phyloP scores from a whole-genome alignment of 37 sponge, comb jelly and placozoan species.

The Geodia barretti region DNA sequence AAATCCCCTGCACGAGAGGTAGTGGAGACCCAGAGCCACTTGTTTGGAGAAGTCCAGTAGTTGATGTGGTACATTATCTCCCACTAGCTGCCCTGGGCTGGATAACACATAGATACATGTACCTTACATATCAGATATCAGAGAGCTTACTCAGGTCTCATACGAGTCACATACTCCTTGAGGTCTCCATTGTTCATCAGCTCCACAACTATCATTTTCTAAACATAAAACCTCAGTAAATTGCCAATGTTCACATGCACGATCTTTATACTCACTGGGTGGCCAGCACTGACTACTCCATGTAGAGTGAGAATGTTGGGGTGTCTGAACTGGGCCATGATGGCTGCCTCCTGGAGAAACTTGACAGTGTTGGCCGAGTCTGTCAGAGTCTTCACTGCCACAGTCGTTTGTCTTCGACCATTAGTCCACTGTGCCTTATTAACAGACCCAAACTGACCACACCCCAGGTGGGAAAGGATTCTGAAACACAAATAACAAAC shows the following conservation, averaged over 20 bases:
- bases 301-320: background rate
- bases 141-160: constrained; percentile 3
- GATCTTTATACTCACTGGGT: constrained; percentile 2
- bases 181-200: constrained; percentile 3
- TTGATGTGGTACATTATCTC: background rate
- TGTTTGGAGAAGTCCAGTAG: constrained; percentile 12
- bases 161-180: background rate
- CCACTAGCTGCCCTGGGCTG: background rate
- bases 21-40: constrained; percentile 32
- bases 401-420: background rate
- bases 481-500: background rate
- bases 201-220: constrained; percentile 9
- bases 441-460: background rate
- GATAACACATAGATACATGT: no score
- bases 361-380: background rate
- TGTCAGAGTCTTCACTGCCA: background rate
- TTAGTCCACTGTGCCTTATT: background rate
- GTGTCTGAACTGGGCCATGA: constrained; percentile 17
- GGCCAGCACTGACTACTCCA: background rate
- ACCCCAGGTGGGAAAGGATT: background rate
- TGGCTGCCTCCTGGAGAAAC: constrained; percentile 16
- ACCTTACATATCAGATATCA: background rate
- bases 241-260: background rate
- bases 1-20: constrained; percentile 19
- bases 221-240: background rate